Percentiles rank a stretch among this genome's conserved stretches.
Evolutionary conservation across 2,113 vertebrate species (phyloP).

Genomic region (Cyprinodon variegatus): DNA sequence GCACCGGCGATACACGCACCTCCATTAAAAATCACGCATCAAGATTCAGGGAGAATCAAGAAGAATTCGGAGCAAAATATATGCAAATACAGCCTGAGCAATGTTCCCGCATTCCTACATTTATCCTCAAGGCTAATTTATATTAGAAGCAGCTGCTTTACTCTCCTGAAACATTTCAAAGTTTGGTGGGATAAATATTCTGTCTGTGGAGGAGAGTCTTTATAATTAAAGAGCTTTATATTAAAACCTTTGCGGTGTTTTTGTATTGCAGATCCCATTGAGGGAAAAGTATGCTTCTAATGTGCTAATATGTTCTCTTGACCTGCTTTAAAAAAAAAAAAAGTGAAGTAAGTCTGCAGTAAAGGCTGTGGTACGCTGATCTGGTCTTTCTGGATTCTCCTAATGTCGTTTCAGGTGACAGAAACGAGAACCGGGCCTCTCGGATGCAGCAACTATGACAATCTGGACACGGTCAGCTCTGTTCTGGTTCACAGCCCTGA

Average conservation of each 20-base stretch:
- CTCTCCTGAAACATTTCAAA: conserved; percentile 20
- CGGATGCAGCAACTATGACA: conserved; percentile 99
- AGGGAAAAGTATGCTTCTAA: conserved; percentile 27
- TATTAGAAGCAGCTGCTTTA: conserved; percentile 18
- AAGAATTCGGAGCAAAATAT: conserved; percentile 28
- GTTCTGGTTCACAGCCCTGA: conserved; percentile 97
- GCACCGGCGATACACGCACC: conserved; percentile 35
- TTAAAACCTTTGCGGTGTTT: conserved; percentile 32
- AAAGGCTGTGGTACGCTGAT: not conserved
- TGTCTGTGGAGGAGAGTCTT: conserved; percentile 26
- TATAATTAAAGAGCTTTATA: conserved; percentile 44
- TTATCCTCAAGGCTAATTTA: conserved; percentile 21
- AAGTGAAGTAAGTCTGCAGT: conserved; percentile 4
- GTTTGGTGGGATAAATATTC: conserved; percentile 38
- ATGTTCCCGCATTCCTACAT: conserved; percentile 11
- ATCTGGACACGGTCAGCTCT: conserved; percentile 96
- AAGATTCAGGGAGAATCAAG: conserved; percentile 32
- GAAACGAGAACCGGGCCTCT: conserved; percentile 96
- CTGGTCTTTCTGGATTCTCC: not conserved
- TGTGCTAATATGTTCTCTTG: conserved; percentile 29
- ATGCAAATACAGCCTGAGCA: conserved; percentile 21
- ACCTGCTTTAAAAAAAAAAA: conserved; percentile 4
- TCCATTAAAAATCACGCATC: conserved; percentile 53
- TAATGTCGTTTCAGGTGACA: conserved; percentile 84
- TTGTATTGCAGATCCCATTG: conserved; percentile 28